Base-by-base conservation (phyloP, 2,888 invertebrate species). In the Thymelicus lineola region DNA sequence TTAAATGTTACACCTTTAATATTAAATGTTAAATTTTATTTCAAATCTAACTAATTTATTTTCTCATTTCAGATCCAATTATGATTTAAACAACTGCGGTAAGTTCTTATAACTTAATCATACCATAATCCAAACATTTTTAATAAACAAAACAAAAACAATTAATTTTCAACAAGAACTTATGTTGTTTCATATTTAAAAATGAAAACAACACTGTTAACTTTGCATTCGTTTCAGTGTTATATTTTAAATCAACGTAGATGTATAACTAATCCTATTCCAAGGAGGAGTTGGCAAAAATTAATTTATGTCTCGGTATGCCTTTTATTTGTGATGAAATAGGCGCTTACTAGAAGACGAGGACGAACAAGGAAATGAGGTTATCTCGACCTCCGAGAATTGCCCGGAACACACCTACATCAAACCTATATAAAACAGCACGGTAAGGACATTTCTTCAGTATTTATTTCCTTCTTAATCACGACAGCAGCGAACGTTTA, bases 71-170 rank as follows among this genome's bases (percentile, higher is more conserved):
- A 83, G 84, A 78, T 80, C 61, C 76, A 75, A 80, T 74, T 77
- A 85, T 85, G 84, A 81, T 84, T 82, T 85, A 82, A 85, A 77
- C 68, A 73, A 72, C 69, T 75, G 64, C 75, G 81, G 83, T 80
- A 63, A 79, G 80, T 77, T 63, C 59, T 17, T 38, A 15, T 15
- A 62, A 35, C 28, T 48, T n/a, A 15, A 42, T 35, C n/a, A n/a
- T 28, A 20, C 28, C 28, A n/a, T 12, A 48, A 15, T 12, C n/a
- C 1, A 1, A 48, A 48, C n/a, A 48, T 6, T 50, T 6, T 50
- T 3, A 15, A 2, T 9, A 3, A 10, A 10, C 10, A 42, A 42
- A 12, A 42, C 38, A 7, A 38, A 38, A 7, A 6, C 38, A 38
- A 38, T 28, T 28, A 14, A 28, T 57, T 57, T n/a, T 7, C 28